A percentile compares a stretch with the other conserved stretches of the same genome.
These are phyloP conservation scores for Oasisia sp. DNA, from an alignment of 2,888 invertebrate genomes.

Conservation along the genomic window DNA sequence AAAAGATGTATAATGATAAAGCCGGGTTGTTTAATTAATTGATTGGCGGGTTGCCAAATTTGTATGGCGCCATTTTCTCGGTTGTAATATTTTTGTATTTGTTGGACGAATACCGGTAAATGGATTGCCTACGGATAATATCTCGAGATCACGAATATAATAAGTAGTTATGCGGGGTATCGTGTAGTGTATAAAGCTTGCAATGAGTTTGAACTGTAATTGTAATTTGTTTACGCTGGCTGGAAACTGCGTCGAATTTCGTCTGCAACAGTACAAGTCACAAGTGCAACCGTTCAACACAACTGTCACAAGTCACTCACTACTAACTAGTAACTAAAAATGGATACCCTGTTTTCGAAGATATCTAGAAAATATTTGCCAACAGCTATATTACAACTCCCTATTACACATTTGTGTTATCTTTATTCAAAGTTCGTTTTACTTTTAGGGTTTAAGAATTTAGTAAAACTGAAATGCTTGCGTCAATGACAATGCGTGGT, in stretches of 20 bases:
- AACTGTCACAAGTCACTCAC: background rate
- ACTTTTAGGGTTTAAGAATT: too few species aligned
- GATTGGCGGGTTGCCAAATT: slow-evolving; percentile 12
- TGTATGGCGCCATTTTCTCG: background rate
- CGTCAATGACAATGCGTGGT: too few species aligned
- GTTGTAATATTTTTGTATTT: background rate
- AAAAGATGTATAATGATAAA: background rate
- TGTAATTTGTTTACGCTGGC: background rate
- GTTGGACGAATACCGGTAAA: background rate
- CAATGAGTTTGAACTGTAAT: background rate
- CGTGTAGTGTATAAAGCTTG: background rate
- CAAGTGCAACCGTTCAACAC: too few species aligned
- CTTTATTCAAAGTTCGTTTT: too few species aligned
- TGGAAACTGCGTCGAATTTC: background rate
- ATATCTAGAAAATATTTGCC: too few species aligned
- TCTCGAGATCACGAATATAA: background rate
- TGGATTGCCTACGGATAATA: background rate
- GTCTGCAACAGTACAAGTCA: background rate
- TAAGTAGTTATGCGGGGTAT: background rate
- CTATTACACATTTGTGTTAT: too few species aligned
- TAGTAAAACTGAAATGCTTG: too few species aligned
- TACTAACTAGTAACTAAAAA: too few species aligned
- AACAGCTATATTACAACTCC: too few species aligned
- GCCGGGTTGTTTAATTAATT: background rate
- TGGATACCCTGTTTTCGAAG: too few species aligned